Evolutionary conservation across 2,888 invertebrate genomes (phyloP), one percentile per base, ranked within the genome.

Genomic region (Drosophila glabriapex): DNA sequence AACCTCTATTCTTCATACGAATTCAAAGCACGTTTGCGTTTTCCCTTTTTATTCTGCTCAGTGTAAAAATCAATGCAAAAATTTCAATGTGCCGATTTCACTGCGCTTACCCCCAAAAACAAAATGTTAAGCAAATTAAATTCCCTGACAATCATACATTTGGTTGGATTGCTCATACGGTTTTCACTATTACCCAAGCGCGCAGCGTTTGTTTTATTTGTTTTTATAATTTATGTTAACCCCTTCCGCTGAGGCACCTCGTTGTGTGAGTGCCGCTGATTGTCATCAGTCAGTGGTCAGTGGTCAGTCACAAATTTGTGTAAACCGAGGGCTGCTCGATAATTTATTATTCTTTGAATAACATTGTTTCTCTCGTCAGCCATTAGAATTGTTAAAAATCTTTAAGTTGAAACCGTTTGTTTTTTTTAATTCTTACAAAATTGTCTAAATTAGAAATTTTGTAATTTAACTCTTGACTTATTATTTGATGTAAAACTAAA

Each of bases 1-100:
- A 12, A 19, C 29, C 50, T 35, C 19, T 10, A 29, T 22, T 53
- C n/a, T 56, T 33, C 41, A 41, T 64, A 31, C 37, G n/a, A 53
- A 75, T 73, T 81, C 63, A 46, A 28, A 67, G 73, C 78, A 81
- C 81, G 74, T 73, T 73, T 54, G 53, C 60, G 68, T 66, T 80
- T 80, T 76, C 73, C 79, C 76, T 63, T 76, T 73, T 70, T 63
- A 49, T 46, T 64, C 50, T 68, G 59, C 39, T 19, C 61, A 58
- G 22, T 61, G 43, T 43, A 63, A 76, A 78, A 78, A 76, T 69
- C 79, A 79, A 82, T 81, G 77, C 82, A 72, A 82, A 68, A 80
- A 82, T 79, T 79, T 77, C 33, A 64, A 59, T 52, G 55, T 64
- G 67, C 39, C 63, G 76, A 74, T 79, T 79, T 82, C 82, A 72